A percentile compares a stretch with the other conserved stretches of the same genome.
Evolutionary conservation across 2,888 invertebrate genomes (phyloP).

Genomic region (Nephrotoma guestfalica): DNA sequence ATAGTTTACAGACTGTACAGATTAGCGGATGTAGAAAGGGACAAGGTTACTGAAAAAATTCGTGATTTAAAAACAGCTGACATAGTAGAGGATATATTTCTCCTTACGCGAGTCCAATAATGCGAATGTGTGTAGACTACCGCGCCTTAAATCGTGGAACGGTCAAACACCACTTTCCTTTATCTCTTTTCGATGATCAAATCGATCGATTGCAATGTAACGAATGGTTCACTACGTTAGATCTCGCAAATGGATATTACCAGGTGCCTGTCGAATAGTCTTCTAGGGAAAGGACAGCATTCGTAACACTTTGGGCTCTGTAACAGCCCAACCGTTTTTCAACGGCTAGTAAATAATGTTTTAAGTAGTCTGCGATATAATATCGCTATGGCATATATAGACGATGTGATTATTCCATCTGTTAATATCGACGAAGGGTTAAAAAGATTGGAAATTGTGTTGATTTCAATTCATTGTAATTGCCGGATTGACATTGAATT

Average conservation of each 20-base stretch:
- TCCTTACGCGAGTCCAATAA: neutral
- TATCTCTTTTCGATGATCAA: neutral
- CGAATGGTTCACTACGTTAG: conserved; percentile 13
- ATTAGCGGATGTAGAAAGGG: neutral
- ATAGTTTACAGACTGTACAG: too few relatives aligned
- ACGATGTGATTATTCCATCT: conserved; percentile 13
- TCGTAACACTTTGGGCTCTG: conserved; percentile 17
- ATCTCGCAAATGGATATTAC: conserved; percentile 14
- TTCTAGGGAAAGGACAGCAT: conserved; percentile 16
- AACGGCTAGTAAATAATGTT: conserved; percentile 1
- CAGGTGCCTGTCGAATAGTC: conserved; percentile 16
- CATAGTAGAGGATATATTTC: neutral
- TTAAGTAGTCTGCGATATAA: conserved; percentile 5
- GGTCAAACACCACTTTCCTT: neutral
- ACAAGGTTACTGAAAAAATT: neutral
- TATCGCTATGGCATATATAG: conserved; percentile 14
- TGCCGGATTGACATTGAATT: conserved; percentile 7
- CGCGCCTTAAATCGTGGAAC: neutral
- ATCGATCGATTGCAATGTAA: conserved; percentile 10
- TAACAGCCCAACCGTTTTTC: too few relatives aligned
- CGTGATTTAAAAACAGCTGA: neutral
- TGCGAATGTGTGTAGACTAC: neutral
- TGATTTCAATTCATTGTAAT: neutral
- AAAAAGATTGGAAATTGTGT: neutral
- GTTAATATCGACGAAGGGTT: conserved; percentile 11